These are phyloP conservation scores for Helostoma temminkii DNA, from an alignment of 2,797 vertebrate species.

Conservation along the genomic window DNA sequence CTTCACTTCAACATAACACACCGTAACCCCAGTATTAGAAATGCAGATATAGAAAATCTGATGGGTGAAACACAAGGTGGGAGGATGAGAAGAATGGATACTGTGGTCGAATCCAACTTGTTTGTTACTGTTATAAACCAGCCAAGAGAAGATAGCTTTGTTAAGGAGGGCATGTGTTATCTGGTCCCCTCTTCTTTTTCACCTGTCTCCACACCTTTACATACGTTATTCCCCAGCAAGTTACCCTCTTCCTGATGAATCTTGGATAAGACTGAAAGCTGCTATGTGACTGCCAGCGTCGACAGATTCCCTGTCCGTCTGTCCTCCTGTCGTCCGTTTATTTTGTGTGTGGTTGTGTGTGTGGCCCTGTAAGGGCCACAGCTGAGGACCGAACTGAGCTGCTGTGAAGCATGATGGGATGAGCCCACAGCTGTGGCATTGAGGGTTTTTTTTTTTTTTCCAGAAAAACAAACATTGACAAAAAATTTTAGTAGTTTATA, in stretches of 20 bases:
- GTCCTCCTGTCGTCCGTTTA: slow-evolving; percentile 65
- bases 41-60: slow-evolving; percentile 46
- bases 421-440: slow-evolving; percentile 68
- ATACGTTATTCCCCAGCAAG: slow-evolving; percentile 45
- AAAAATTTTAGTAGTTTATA: slow-evolving; percentile 87
- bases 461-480: slow-evolving; percentile 75
- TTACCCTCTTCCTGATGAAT: slow-evolving; percentile 65
- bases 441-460: slow-evolving; percentile 69
- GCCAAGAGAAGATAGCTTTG: slow-evolving; percentile 63
- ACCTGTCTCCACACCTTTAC: slow-evolving; percentile 47
- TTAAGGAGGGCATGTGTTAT: slow-evolving; percentile 41
- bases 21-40: slow-evolving; percentile 60
- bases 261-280: slow-evolving; percentile 85
- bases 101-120: slow-evolving; percentile 53
- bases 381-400: slow-evolving; percentile 80
- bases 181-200: slow-evolving; percentile 51
- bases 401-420: slow-evolving; percentile 80
- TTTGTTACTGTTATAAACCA: slow-evolving; percentile 81
- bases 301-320: slow-evolving; percentile 75
- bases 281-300: slow-evolving; percentile 86
- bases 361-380: slow-evolving; percentile 63
- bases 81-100: slow-evolving; percentile 32
- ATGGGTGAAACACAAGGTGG: slow-evolving; percentile 37
- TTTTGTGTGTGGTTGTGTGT: slow-evolving; percentile 34
- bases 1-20: slow-evolving; percentile 50